These are phyloP conservation scores for Erynnis tages DNA, from an alignment of 2,888 invertebrate species.

Conservation along the genomic window DNA sequence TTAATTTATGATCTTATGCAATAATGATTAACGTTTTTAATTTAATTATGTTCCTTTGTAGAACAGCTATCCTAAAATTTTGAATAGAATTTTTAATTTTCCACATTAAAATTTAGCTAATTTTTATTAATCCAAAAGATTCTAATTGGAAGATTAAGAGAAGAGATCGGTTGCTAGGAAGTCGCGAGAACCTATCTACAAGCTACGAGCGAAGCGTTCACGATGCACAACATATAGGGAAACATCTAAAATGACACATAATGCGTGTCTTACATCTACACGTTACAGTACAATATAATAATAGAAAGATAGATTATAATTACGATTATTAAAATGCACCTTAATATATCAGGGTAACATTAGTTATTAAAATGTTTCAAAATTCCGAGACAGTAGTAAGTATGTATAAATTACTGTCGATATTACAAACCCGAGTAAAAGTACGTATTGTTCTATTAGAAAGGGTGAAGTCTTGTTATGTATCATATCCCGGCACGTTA, in stretches of 20 bases:
- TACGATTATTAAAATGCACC: conserved; percentile 76
- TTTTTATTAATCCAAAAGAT: conserved; percentile 55
- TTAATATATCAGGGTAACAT: conserved; percentile 63
- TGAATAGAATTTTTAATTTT: conserved; percentile 56
- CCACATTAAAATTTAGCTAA: conserved; percentile 60
- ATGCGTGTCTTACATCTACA: conserved; percentile 65
- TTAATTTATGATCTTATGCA: conserved; percentile 26
- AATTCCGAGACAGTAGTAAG: conserved; percentile 47
- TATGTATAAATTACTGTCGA: conserved; percentile 17
- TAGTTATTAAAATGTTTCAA: conserved; percentile 54
- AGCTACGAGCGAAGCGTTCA: conserved; percentile 74
- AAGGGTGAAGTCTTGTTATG: conserved; percentile 15
- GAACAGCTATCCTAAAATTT: conserved; percentile 49
- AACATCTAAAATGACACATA: conserved; percentile 70
- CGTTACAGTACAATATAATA: conserved; percentile 57
- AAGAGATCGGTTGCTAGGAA: conserved; percentile 76
- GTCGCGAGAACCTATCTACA: conserved; percentile 77
- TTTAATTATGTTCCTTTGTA: conserved; percentile 35
- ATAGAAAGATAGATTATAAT: conserved; percentile 67
- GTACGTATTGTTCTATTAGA: conserved; percentile 9
- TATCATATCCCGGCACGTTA: conserved; percentile 29
- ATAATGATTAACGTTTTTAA: conserved; percentile 32
- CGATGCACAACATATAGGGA: conserved; percentile 73
- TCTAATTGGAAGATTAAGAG: conserved; percentile 75
- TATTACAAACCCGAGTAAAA: conserved; percentile 30